Base-by-base conservation (phyloP, 64 coral and sea anemone species). In the Acropora yongei region DNA sequence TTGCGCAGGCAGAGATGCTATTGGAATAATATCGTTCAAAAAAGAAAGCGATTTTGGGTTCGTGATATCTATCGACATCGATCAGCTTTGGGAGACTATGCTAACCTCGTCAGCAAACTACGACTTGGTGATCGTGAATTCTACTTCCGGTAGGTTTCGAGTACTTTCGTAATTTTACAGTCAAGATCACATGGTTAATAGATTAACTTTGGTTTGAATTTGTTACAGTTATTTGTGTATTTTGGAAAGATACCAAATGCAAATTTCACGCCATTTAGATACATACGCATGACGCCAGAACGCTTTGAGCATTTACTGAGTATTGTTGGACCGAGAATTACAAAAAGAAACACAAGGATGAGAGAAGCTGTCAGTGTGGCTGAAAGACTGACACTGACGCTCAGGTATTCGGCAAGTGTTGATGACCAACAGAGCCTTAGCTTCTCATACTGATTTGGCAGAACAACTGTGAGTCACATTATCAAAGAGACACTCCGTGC, bases 231-330 rank as follows among this genome's bases (percentile, higher is more conserved):
- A 12, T 58, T 80, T 16, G 57, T 65, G 53, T 82, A 66, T 82
- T 82, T 44, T 82, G 80, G 57, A 66, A 82, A 63, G 39, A 82
- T 82, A 78, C 17, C 49, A 65, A 82, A 63, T 44, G 80, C 41
- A 82, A 82, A 82, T 82, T 82, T 39, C 80, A 16, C 5, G 57
- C 80, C 55, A 65, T 82, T 82, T 82, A 93, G 86, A 48, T 89
- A 88, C 44, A 82, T 88, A 87, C 86, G 78, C 5, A 93, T 93
- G 92, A 89, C 71, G n/a, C 92, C 86, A 50, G 86, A 93, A 88
- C 51, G 78, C 20, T 89, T 93, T 79, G 78, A 81, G 14, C 50
- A 93, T 71, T 72, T 93, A 47, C 55, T 93, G 42, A 69, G 72
- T 53, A 61, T 93, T 13, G 91, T 93, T 87, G 73, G 73, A 49